Evolutionary conservation across 1,140 invertebrate species (phyloP), one percentile per base, ranked within the genome.

Genomic region (Drosophila littoralis): DNA sequence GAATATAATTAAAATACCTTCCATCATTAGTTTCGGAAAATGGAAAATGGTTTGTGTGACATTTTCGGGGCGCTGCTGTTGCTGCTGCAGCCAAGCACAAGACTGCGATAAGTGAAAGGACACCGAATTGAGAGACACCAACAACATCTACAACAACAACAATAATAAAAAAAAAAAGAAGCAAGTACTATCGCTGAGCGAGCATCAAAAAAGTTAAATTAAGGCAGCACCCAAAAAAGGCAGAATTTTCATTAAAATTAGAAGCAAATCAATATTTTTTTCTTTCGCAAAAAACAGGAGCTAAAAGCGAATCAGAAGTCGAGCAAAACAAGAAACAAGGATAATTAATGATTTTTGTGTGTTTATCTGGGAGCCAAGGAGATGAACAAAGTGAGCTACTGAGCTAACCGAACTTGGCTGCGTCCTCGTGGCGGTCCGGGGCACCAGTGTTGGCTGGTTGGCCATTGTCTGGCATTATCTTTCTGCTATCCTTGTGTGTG

Each of bases 1-100:
- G 74, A 77, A 84, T 89, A 88, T 91, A 91, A 91, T 91, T 91
- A 91, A 91, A 91, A 91, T 91, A 84, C 89, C 89, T 91, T 85
- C 81, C 75, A 91, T 91, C 89, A 91, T 91, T 91, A 91, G 81
- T 82, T 81, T 86, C 46, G 22, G 8, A 48, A 40, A 58, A 66
- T 71, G 72, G 60, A 65, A 75, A 78, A 75, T 78, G 70, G 76
- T 84, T 75, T 76, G 67, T 80, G 81, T 89, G 85, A 90, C 85
- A 89, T 68, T 89, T 88, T 84, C 74, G 65, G 69, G 61, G 75
- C 40, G 79, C 75, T 72, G 78, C 43, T 40, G 52, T 43, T 50
- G 71, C 69, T 79, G 71, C 69, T 79, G 74, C 74, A 85, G 80
- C 77, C 60, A 89, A 89, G 84, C 84, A 89, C 84, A 78, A 89